These are phyloP conservation scores for Darevskia nairensis DNA, from an alignment of 2,797 vertebrate genomes.

Conservation along the genomic window DNA sequence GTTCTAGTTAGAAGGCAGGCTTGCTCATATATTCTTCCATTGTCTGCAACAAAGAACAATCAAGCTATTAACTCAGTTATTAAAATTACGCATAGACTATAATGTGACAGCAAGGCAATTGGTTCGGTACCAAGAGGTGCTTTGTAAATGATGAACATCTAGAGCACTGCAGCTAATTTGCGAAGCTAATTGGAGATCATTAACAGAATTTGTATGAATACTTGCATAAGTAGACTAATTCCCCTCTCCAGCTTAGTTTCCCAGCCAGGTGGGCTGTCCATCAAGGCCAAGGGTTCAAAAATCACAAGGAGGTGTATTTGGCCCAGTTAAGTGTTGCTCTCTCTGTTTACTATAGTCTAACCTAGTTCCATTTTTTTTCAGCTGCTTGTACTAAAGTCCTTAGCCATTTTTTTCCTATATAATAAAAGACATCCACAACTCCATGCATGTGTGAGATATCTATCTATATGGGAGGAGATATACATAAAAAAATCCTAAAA, in stretches of 20 bases:
- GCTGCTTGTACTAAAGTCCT: not conserved
- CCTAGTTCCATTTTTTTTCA: not conserved
- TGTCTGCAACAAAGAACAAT: constrained; percentile 78
- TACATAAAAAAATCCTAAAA: not conserved
- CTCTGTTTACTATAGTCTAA: not conserved
- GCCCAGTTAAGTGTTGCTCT: not conserved
- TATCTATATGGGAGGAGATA: too few relatives aligned
- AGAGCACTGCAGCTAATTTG: constrained; percentile 6
- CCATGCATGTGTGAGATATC: too few relatives aligned
- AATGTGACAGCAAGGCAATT: not conserved
- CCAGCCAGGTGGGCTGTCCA: not conserved
- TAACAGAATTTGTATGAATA: not conserved
- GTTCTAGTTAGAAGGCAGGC: constrained; percentile 85
- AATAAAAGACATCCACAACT: not conserved
- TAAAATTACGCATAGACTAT: not conserved
- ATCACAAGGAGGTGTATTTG: not conserved
- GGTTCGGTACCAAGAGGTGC: not conserved
- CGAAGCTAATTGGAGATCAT: not conserved
- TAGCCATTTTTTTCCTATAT: not conserved
- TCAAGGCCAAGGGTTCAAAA: too few relatives aligned
- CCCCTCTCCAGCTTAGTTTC: not conserved
- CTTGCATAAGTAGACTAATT: not conserved
- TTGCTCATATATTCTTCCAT: constrained; percentile 94
- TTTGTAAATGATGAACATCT: not conserved
- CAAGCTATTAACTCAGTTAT: constrained; percentile 15